A percentile compares a stretch with the other conserved stretches of the same genome.
Conservation (phyloP, 2,113 vertebrate genomes). For the Tachuris rubrigastra region DNA sequence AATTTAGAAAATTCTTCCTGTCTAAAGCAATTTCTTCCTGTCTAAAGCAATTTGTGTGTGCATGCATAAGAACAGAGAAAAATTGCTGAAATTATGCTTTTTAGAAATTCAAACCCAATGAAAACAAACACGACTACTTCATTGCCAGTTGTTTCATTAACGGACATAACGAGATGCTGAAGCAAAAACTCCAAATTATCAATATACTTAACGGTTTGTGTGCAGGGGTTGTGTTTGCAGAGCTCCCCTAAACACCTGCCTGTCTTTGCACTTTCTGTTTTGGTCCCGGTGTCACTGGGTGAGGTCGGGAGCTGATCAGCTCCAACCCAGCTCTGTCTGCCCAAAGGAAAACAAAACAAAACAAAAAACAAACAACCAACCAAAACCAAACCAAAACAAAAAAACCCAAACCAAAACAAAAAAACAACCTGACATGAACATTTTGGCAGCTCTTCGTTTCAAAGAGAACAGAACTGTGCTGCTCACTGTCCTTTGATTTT, state of each 20-base stretch:
- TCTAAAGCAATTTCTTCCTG: slow-evolving; percentile 59
- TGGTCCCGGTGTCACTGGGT: not conserved
- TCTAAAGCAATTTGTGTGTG: slow-evolving; percentile 41
- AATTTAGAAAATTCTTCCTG: slow-evolving; percentile 65
- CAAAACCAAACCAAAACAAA: too few relatives aligned
- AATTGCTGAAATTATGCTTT: slow-evolving; percentile 58
- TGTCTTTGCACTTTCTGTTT: not conserved
- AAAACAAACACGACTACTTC: not conserved
- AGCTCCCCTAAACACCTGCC: not conserved
- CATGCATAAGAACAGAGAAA: slow-evolving; percentile 21
- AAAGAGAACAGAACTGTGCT: not conserved
- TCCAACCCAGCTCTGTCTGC: not conserved
- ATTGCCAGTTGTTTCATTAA: slow-evolving; percentile 13
- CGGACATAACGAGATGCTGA: not conserved
- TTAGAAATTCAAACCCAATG: slow-evolving; percentile 42
- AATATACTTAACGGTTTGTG: not conserved
- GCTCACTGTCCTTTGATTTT: slow-evolving; percentile 5
- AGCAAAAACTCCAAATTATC: not conserved
- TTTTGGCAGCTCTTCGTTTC: slow-evolving; percentile 16
- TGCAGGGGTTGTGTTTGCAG: not conserved
- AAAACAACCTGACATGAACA: not conserved
- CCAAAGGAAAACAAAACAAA: not conserved
- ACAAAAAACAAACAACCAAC: too few relatives aligned
- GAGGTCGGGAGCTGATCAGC: not conserved
- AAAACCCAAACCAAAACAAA: too few relatives aligned